Base-by-base conservation (phyloP, 2,797 vertebrate species). In the Acanthurus tractus region DNA sequence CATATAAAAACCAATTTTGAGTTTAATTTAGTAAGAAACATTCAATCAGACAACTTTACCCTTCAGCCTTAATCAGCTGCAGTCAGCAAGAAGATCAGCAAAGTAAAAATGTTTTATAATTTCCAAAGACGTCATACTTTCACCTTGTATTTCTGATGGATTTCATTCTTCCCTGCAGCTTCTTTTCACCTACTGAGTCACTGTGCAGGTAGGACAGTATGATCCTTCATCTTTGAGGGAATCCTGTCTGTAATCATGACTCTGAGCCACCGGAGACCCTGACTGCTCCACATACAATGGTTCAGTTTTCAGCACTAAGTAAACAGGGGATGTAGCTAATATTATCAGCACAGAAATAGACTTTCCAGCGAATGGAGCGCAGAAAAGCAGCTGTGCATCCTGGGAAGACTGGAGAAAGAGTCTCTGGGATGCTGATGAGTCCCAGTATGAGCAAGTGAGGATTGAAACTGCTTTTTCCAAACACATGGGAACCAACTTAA, bases 321-420 rank as follows among this genome's bases (percentile, higher is more conserved):
- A 95, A 95, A 96, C 95, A 95, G 79, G 87, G 83, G 91, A 93
- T 93, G 93, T 89, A 86, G 94, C 91, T 94, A 95, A 93, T 92
- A 91, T 92, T 91, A 91, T 91, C 88, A 73, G 77, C 79, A 78
- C 89, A 88, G 89, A 93, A 92, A 94, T 92, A 93, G 86, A 90
- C 84, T 93, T 95, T 95, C 93, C 93, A 95, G 87, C 73, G 59
- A 86, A 76, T 29, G 69, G 80, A 82, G 83, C 71, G 69, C 67
- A 91, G 87, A 93, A 87, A 92, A 90, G 88, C 93, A 94, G 91
- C 94, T 92, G 93, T 74, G 69, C 86, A 82, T 93, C 87, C 89
- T 91, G 92, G 76, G 84, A 82, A 74, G 76, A 82, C 86, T 67
- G 82, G 76, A 75, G 70, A 83, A 77, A 73, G 80, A 84, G 84